Evolutionary conservation across 2,888 invertebrate species (phyloP), one percentile per base, ranked within the genome.

Genomic region (Philereme transversata): DNA sequence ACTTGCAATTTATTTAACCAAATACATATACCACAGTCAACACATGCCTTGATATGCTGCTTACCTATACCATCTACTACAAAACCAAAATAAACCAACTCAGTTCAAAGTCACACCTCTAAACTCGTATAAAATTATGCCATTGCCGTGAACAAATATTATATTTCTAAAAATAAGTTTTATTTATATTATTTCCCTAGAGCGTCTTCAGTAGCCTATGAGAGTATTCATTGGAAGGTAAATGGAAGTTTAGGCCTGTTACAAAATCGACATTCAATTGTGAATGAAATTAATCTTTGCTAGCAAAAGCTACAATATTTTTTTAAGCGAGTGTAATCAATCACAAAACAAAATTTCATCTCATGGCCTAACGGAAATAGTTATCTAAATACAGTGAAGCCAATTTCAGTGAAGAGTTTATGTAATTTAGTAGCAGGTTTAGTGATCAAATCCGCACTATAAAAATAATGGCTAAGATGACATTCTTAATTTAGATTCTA

Each of bases 361-460:
- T 22, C n/a, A 22, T 22, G 22, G 1, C 22, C 22, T 22, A 22
- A 22, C 22, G 22, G 22, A 22, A n/a, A n/a, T n/a, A n/a, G n/a
- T n/a, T n/a, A n/a, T n/a, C n/a, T n/a, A n/a, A n/a, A 22, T 22
- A 22, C 3, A 40, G 40, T 40, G 22, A 40, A 40, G 7, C 40
- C 40, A 6, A 8, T 40, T 40, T 40, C 8, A 40, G 5, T 40
- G 40, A 7, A 40, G 8, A 0, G 2, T 5, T 6, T 40, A 40
- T 40, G 22, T 22, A 5, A 40, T 40, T 51, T 47, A 44, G 45
- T 44, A 9, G 4, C 4, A 57, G 54, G 57, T 66, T 67, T 54
- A 68, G 70, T 68, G 68, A 70, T 68, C 66, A 70, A 70, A 70
- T 63, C 70, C 60, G 55, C 51, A 58, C 51, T 52, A 61, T 48